Conservation (phyloP, 2,888 invertebrate genomes). For the Horisme vitalbata region DNA sequence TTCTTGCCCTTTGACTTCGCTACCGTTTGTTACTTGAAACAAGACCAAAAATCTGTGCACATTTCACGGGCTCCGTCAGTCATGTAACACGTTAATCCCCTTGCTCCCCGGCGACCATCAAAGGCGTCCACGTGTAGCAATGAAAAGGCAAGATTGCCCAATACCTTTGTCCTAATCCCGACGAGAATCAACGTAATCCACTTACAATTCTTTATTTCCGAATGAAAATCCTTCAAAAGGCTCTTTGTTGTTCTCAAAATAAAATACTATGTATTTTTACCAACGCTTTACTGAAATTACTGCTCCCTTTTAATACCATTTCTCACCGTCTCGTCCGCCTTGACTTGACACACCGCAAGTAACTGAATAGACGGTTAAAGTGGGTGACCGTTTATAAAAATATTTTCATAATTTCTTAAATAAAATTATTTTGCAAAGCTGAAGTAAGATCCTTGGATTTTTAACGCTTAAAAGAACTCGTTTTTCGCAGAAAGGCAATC, state of each 20-base stretch:
- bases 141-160: slow-evolving; percentile 57
- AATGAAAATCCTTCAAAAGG: slow-evolving; percentile 57
- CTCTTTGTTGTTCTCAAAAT: slow-evolving; percentile 58
- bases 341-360: slow-evolving; percentile 38
- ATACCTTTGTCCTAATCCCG: slow-evolving; percentile 54
- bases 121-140: slow-evolving; percentile 52
- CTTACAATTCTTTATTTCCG: slow-evolving; percentile 57
- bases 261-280: slow-evolving; percentile 46
- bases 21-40: slow-evolving; percentile 9
- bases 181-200: slow-evolving; percentile 57
- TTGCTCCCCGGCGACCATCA: slow-evolving; percentile 57
- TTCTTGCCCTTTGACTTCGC: slow-evolving; percentile 15
- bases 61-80: slow-evolving; percentile 41
- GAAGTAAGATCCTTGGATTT: slow-evolving; percentile 20
- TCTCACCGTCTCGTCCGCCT: slow-evolving; percentile 38
- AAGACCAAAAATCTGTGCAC: slow-evolving; percentile 34
- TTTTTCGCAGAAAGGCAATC: slow-evolving; percentile 22
- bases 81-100: slow-evolving; percentile 55
- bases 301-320: slow-evolving; percentile 47
- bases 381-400: slow-evolving; percentile 39
- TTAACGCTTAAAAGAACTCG: slow-evolving; percentile 22
- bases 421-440: slow-evolving; percentile 31
- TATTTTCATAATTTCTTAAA: slow-evolving; percentile 35
- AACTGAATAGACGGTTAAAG: slow-evolving; percentile 42
- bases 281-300: slow-evolving; percentile 48